Evolutionary conservation across 2,113 vertebrate genomes (phyloP), one percentile per base, ranked within the genome.

Genomic region (Mastomys coucha): DNA sequence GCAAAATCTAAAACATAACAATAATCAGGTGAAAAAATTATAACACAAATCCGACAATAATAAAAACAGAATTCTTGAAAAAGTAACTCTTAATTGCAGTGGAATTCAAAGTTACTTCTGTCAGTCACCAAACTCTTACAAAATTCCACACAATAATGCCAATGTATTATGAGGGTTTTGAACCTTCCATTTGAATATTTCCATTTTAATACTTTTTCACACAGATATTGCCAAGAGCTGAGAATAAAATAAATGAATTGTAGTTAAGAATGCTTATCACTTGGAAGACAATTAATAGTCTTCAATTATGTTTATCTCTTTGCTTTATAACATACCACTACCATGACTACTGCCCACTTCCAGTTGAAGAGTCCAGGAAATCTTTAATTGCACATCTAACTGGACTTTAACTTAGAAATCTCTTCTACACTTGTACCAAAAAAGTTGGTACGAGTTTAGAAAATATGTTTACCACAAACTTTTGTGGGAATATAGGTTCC

Each of bases 321-420:
- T 96, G 28, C 63, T 81, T 82, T 93, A 39, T 17, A 91, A 70
- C 67, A 81, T 49, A n/a, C 10, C 20, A 72, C 78, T 53, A 49
- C 51, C 24, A 28, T 93, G 86, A 73, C 92, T 6, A 90, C 33
- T 88, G 67, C 92, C 42, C 60, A 26, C 33, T 92, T 84, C 39
- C 76, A 84, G 24, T 45, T 78, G 33, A 92, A 93, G 80, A 53
- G 49, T 96, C 7, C 17, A 12, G 42, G 36, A 63, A 2, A 22
- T 90, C 42, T 90, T 86, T 51, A 58, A 51, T 39, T 87, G 2
- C 49, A 93, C 9, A n/a, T 39, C 82, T 63, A 94, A 94, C 42
- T 42, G 67, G 90, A 95, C 88, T 94, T 87, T 90, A 60, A 94
- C 73, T 63, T 49, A 39, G 22, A 85, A 91, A 96, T 94, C 58